Conservation (phyloP, 2,888 invertebrate genomes). For the Ochropleura leucogaster region DNA sequence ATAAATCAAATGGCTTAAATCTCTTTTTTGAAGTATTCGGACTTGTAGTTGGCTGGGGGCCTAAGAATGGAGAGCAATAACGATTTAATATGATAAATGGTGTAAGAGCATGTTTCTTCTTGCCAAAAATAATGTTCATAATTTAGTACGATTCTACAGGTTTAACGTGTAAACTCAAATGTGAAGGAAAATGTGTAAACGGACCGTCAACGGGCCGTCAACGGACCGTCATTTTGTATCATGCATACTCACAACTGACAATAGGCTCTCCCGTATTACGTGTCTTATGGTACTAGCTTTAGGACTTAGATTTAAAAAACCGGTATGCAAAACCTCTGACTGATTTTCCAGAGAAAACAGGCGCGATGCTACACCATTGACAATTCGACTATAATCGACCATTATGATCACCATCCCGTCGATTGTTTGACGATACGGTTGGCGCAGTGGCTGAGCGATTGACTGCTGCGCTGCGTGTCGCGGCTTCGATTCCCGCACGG, state of each 20-base stretch:
- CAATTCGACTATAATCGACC: no score
- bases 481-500: no score
- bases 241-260: not conserved
- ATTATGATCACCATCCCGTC: no score
- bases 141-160: constrained; percentile 22
- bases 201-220: not conserved
- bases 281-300: no score
- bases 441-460: no score
- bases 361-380: no score
- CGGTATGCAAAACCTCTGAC: no score
- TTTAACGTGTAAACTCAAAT: not conserved
- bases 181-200: not conserved
- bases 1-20: constrained; percentile 27
- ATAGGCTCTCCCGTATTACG: no score
- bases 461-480: no score
- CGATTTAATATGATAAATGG: constrained; percentile 38
- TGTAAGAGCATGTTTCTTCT: constrained; percentile 5
- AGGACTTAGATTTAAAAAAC: no score
- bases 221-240: not conserved
- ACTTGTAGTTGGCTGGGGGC: constrained; percentile 33
- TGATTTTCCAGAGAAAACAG: no score
- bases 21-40: constrained; percentile 21
- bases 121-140: constrained; percentile 12
- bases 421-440: no score
- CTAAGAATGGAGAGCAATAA: constrained; percentile 25